Base-by-base conservation (phyloP, 2,797 vertebrate species). In the Ciconia nigra region DNA sequence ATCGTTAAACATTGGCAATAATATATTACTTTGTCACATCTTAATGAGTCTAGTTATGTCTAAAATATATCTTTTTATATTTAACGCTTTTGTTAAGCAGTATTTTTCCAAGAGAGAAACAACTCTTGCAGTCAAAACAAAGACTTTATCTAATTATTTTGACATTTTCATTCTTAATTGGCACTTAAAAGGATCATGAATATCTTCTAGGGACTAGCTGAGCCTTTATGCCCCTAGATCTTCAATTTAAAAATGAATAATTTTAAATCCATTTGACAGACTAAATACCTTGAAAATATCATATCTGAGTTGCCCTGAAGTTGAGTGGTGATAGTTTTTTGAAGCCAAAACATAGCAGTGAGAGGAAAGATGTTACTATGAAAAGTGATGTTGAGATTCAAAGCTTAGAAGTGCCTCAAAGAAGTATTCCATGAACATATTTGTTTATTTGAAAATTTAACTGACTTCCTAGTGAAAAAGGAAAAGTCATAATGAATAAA, bases 101-200 rank as follows among this genome's bases (percentile, higher is more conserved):
- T 74, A 15, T 57, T 89, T 89, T 71, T 76, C 76, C 21, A 59
- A 47, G 20, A 54, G 33, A 71, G n/a, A 88, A 89, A 44, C 28
- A 72, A 24, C 17, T 87, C 35, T 35, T 91, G 33, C 39, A 83
- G 63, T 88, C 85, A 78, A 90, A 91, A 79, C 25, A 59, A 78
- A 89, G 31, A 47, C 44, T 85, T 58, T 26, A 26, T 70, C 44
- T 74, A 87, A 73, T 97, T 95, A 85, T 85, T 96, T 93, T 92
- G 65, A 90, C 58, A 78, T 95, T 94, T 93, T 24, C 35, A 35
- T 94, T 96, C 42, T 62, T 92, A 96, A 90, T 79, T 92, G 87
- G 55, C 46, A n/a, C 33, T 90, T 89, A 22, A 69, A 73, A 70
- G 13, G 51, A 65, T 90, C 39, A 24, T 90, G 78, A 86, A 62